Conservation (phyloP, 1,140 invertebrate species). For the Danaus melanippus region DNA sequence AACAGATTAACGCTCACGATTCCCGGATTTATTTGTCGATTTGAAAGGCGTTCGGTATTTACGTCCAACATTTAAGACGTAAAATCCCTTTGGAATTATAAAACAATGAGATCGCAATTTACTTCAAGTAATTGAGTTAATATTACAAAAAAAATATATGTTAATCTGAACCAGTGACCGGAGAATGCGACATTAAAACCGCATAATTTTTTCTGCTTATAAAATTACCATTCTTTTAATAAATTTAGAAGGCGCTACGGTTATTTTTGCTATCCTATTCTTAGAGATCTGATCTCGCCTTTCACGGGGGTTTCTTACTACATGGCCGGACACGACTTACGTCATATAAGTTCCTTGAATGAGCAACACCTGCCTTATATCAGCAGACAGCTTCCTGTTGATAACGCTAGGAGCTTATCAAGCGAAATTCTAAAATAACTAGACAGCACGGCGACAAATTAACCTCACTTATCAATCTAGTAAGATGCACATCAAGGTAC, state of each 20-base stretch:
- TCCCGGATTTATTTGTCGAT: constrained; percentile 11
- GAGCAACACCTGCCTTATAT: constrained; percentile 35
- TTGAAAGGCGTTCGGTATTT: constrained; percentile 12
- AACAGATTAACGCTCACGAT: background rate
- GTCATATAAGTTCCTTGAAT: constrained; percentile 43
- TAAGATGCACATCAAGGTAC: background rate
- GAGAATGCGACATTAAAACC: too few species aligned
- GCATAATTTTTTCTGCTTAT: too few species aligned
- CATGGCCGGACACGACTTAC: constrained; percentile 13
- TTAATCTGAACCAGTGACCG: too few species aligned
- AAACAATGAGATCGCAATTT: too few species aligned
- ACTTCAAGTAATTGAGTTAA: too few species aligned
- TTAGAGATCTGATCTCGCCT: too few species aligned
- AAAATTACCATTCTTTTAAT: too few species aligned
- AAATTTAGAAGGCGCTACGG: too few species aligned
- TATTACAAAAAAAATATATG: too few species aligned
- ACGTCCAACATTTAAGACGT: background rate
- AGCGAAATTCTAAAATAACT: constrained; percentile 7
- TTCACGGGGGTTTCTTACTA: too few species aligned
- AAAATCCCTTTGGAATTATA: constrained; percentile 1
- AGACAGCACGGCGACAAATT: constrained; percentile 19
- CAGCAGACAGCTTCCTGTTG: constrained; percentile 46
- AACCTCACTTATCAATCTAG: too few species aligned
- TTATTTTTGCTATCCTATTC: too few species aligned
- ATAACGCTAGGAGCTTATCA: constrained; percentile 21